Base-by-base conservation (phyloP, 2,888 invertebrate genomes). In the Ariolimax columbianus region DNA sequence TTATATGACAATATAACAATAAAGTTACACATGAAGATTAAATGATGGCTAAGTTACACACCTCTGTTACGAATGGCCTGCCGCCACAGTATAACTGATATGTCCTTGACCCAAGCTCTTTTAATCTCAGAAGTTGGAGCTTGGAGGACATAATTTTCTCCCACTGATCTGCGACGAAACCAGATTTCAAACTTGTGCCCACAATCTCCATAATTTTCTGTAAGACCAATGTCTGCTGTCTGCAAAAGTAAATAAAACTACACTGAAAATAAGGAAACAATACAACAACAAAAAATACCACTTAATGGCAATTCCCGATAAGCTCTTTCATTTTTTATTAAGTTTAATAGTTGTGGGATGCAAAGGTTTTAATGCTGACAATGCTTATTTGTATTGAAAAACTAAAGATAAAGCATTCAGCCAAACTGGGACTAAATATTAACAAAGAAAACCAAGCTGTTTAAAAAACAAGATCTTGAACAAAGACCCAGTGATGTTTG, bases 61-160 rank as follows among this genome's bases (percentile, higher is more conserved):
- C 98, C 98, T 97, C 98, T 96, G 95, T 98, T 98, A 95, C 96
- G 96, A 94, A 97, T 96, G 91, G 98, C 98, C 95, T 98, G 98
- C 93, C 97, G 97, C 98, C 98, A 98, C 47, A 98, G 95, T 86
- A 98, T 95, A 90, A 97, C 97, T 6, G 98, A 97, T 90, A 98
- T 96, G 93, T 98, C 98, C 92, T 97, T 97, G 43, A 97, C 97
- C 98, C 98, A 98, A 73, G 96, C 96, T 93, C 96, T 96, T 93
- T 98, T 97, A 55, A 97, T 96, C 91, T 98, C 98, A 93, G 97
- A 96, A 91, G 97, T 97, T 94, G 97, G 97, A 51, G 97, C 97
- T 94, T 98, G 98, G 88, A 98, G 95, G 85, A 97, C 97, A 93
- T 96, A 97, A 30, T 96, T 97, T 91, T 97, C 97, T 86, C 95